Base-by-base conservation (phyloP, 2,113 vertebrate genomes). In the Gila orcuttii region DNA sequence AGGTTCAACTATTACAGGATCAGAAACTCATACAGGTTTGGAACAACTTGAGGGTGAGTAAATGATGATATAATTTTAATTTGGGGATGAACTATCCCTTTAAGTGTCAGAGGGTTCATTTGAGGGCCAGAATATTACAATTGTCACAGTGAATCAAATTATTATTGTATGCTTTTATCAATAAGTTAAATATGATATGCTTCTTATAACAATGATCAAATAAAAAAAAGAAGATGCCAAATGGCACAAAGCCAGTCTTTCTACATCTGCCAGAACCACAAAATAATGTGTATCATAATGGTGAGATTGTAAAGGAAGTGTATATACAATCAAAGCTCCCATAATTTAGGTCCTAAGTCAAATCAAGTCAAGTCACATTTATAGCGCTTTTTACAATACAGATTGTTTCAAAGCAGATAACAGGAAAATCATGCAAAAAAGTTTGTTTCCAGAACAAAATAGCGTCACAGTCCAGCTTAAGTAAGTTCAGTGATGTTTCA, bases 231-330 rank as follows among this genome's bases (percentile, higher is more conserved):
- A 6, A 19, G 28, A 28, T 28, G 60, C 13, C 13, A 39, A 36
- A 21, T 69, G 66, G 33, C 66, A 21, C 33, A 39, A 39, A 69
- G 68, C 68, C 68, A 69, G 33, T 69, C 8, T 36, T 36, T 69
- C 66, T 69, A 69, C 31, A 69, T 36, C 66, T 69, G 31, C 66
- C 17, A 36, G 31, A 68, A 68, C 64, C 64, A 68, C 28, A 68
- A 28, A 68, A 68, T 68, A 15, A 25, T 15, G 0, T 17, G 64
- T 66, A 28, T 66, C 64, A 11, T 3, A 47, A 47, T 47, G 11
- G 47, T 47, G 47, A 15, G 47, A 68, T 33, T 33, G 28, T 33
- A 68, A 15, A 68, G 64, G 28, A 33, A 68, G 28, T 68, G 28
- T 17, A 15, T 33, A 68, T 33, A 68, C 28, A 68, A 68, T 68